Base-by-base conservation (phyloP, 2,113 vertebrate species). In the Puntigrus tetrazona region DNA sequence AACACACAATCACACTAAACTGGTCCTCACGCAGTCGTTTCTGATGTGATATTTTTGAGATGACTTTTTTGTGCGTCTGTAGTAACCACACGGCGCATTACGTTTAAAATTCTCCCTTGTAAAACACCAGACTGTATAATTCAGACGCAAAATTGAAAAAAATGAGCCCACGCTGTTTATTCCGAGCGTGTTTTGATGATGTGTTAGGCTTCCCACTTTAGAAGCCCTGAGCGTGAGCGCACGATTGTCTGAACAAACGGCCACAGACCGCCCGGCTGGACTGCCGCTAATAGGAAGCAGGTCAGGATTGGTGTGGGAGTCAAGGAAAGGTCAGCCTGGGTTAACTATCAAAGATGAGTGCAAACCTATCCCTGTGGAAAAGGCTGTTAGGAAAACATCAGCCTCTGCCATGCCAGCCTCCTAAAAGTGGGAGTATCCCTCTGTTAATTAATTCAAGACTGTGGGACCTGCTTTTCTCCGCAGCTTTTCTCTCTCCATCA, bases 331-430 rank as follows among this genome's bases (percentile, higher is more conserved):
- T 95, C 93, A 91, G 90, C 59, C 73, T 76, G 89, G 93, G 93
- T 94, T 93, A 94, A 94, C 94, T 93, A 93, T 94, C 93, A 94
- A 94, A 94, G 94, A 94, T 94, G 93, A 94, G 93, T 93, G 92
- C 93, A 95, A 94, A 94, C 92, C 86, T 93, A 93, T 94, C 93
- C 93, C 92, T 93, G 93, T 94, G 93, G 92, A 94, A 94, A 93
- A 92, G 82, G 86, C 86, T 73, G 82, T 5, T 92, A 93, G 86
- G 91, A 94, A 94, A 95, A 95, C 93, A 95, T 92, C 88, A 87
- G 85, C 89, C 89, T 85, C 88, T 87, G 90, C 92, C 92, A 87
- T 90, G 91, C 92, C 93, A 89, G 90, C 91, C 92, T 92, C 91
- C 89, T 85, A 89, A 92, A 94, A 92, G 90, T 91, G 90, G 93